Evolutionary conservation across 2,113 vertebrate genomes (phyloP).

Genomic region (Tragelaphus strepsiceros): DNA sequence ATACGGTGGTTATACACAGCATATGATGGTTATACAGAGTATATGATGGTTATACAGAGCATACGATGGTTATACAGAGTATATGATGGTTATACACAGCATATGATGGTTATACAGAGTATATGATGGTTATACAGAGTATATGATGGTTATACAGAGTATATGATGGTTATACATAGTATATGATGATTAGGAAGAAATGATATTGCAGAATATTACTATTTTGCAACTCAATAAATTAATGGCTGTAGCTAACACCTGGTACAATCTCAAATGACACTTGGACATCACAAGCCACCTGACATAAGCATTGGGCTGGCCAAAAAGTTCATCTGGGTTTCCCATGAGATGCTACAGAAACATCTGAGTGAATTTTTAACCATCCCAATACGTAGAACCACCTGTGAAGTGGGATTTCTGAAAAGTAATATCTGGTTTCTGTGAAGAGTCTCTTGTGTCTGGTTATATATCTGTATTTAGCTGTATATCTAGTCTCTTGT

Average conservation of each 20-base stretch:
- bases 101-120: not conserved
- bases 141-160: not conserved
- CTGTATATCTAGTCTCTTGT: not conserved
- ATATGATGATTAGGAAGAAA: not conserved
- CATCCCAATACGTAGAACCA: not conserved
- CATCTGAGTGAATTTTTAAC: not conserved
- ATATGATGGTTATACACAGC: not conserved
- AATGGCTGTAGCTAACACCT: not conserved
- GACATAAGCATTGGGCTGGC: not conserved
- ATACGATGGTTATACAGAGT: not conserved
- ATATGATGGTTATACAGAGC: not conserved
- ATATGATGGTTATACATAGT: not conserved
- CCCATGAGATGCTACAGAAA: not conserved
- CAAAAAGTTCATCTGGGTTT: not conserved
- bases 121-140: not conserved
- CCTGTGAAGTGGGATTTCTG: not conserved
- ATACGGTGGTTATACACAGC: not conserved
- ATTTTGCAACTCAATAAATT: not conserved
- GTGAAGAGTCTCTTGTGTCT: not conserved
- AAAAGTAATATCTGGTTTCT: not conserved
- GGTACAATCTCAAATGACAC: not conserved
- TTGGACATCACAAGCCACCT: not conserved
- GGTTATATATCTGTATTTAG: not conserved
- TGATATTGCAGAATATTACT: not conserved
- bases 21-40: not conserved